Conservation (phyloP, 2,797 vertebrate genomes). For the Melanotaenia trifasciata region DNA sequence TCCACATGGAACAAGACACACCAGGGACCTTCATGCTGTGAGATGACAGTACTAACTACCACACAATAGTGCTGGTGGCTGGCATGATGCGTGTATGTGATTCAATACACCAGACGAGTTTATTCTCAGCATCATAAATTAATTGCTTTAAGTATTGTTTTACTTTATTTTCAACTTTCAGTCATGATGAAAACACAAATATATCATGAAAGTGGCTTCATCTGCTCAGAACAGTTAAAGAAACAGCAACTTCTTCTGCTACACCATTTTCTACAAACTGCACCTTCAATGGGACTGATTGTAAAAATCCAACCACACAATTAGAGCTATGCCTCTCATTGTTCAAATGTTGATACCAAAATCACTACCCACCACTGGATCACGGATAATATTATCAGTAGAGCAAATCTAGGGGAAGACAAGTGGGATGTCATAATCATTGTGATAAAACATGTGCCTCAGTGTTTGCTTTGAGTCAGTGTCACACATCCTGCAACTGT, state of each 20-base stretch:
- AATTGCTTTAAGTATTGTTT: not conserved
- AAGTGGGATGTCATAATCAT: not conserved
- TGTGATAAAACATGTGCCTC: not conserved
- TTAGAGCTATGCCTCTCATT: not conserved
- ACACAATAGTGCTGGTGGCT: too few species aligned
- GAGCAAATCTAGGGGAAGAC: not conserved
- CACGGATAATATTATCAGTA: too few species aligned
- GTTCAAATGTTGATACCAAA: too few species aligned
- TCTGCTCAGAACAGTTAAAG: too few species aligned
- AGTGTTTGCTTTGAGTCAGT: constrained; percentile 5
- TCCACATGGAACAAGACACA: too few species aligned
- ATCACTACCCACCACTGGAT: too few species aligned
- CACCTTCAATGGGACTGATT: not conserved
- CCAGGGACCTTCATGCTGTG: too few species aligned
- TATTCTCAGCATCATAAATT: too few species aligned
- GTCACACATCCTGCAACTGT: constrained; percentile 15
- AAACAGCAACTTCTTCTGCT: too few species aligned
- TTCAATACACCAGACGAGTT: not conserved
- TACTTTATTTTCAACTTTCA: not conserved
- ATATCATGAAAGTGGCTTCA: not conserved
- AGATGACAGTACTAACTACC: too few species aligned
- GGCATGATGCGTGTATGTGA: not conserved
- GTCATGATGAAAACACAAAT: not conserved
- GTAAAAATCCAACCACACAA: not conserved
- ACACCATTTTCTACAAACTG: not conserved